Percentiles rank a stretch among this genome's conserved stretches.
phyloP scores from a whole-genome alignment of 2,888 invertebrate species.

The Phrixothrix hirtus region DNA sequence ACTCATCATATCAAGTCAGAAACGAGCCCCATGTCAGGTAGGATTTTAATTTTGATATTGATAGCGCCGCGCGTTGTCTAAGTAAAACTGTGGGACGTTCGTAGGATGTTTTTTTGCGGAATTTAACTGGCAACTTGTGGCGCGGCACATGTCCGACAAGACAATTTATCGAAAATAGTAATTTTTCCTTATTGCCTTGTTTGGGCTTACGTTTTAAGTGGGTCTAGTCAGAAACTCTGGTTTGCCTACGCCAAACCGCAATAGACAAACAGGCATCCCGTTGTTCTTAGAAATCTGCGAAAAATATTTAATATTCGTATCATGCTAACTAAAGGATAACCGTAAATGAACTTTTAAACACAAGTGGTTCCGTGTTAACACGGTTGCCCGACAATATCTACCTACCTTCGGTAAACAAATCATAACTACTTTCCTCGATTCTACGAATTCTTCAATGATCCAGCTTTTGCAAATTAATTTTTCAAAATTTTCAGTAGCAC shows the following conservation, averaged over 20 bases:
- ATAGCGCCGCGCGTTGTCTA: background rate
- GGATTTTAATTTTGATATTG: background rate
- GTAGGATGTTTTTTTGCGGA: background rate
- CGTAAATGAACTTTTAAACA: constrained; percentile 17
- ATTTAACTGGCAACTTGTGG: background rate
- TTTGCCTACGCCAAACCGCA: background rate
- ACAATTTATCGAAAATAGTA: no score
- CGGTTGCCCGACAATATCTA: no score
- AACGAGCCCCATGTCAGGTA: constrained; percentile 53
- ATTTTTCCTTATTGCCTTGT: no score
- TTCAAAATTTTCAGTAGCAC: no score
- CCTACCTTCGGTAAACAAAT: no score
- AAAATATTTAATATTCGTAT: constrained; percentile 23
- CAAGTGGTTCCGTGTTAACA: no score
- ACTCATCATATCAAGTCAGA: constrained; percentile 47
- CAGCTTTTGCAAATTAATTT: no score
- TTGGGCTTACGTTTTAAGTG: no score
- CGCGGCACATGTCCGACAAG: background rate
- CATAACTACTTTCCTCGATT: no score
- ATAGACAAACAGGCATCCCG: constrained; percentile 13
- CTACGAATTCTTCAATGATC: no score
- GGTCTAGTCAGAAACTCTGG: no score
- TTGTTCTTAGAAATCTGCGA: constrained; percentile 21
- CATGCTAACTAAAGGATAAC: constrained; percentile 17
- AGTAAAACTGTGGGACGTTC: background rate